These are phyloP conservation scores for Brachionichthys hirsutus DNA, from an alignment of 2,113 vertebrate genomes.

Conservation along the genomic window DNA sequence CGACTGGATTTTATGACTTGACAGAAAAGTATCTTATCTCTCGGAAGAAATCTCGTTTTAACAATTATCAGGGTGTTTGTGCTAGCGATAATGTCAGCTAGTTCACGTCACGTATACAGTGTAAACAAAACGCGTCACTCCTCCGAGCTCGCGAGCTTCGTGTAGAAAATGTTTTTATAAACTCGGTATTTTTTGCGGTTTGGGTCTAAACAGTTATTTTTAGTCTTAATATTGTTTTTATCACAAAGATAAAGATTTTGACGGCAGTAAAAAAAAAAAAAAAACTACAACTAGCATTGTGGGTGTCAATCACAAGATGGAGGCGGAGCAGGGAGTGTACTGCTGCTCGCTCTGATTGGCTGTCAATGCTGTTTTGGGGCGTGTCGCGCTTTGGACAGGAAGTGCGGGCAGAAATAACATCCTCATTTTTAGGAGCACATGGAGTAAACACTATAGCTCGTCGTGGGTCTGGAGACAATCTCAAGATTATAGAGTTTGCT, in stretches of 20 bases:
- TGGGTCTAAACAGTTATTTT: neutral
- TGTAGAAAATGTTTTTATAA: neutral
- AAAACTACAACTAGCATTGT: neutral
- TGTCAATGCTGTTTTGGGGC: conserved; percentile 51
- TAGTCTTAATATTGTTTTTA: too few relatives aligned
- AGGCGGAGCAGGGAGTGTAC: conserved; percentile 1
- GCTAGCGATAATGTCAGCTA: conserved; percentile 21
- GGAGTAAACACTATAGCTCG: conserved; percentile 55
- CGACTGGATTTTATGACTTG: neutral
- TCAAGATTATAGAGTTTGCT: too few relatives aligned
- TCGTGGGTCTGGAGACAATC: neutral
- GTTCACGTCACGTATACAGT: conserved; percentile 57
- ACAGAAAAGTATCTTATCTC: neutral
- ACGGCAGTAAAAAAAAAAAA: too few relatives aligned
- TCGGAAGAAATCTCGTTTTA: neutral
- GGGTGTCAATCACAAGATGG: neutral
- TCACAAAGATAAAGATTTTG: too few relatives aligned
- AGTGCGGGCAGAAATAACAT: conserved; percentile 46
- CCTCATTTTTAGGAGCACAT: conserved; percentile 55
- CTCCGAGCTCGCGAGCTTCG: conserved; percentile 11
- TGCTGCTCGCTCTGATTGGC: conserved; percentile 53
- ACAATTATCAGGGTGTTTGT: neutral
- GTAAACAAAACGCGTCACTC: conserved; percentile 65
- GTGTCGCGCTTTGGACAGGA: conserved; percentile 49
- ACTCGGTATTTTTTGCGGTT: too few relatives aligned